Evolutionary conservation across 2,113 vertebrate genomes (phyloP).

Genomic region (Pogona vitticeps): DNA sequence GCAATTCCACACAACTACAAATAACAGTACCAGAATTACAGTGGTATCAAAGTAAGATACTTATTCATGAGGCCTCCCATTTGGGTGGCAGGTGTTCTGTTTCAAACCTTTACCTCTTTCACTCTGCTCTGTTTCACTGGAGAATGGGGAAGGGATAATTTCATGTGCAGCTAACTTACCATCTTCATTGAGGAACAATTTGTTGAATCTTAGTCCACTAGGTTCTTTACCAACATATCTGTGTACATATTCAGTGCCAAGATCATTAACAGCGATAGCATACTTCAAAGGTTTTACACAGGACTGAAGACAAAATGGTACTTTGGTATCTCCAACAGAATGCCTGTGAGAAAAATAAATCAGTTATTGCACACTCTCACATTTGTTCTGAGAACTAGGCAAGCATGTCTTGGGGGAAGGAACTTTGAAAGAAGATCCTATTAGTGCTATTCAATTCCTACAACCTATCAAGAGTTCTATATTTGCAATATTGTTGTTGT

Average conservation of each 20-base stretch:
- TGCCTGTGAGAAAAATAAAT: conserved; percentile 77
- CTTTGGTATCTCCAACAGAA: conserved; percentile 96
- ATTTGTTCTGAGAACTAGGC: neutral
- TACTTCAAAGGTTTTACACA: conserved; percentile 98
- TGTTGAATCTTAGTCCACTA: conserved; percentile 97
- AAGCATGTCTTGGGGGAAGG: neutral
- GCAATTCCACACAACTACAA: neutral
- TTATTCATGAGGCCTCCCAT: neutral
- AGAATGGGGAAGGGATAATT: neutral
- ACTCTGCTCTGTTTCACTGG: neutral
- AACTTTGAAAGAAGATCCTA: neutral
- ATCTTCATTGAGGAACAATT: conserved; percentile 96
- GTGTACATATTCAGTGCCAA: conserved; percentile 96
- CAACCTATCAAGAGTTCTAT: neutral
- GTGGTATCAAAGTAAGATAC: neutral
- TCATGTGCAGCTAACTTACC: conserved; percentile 77
- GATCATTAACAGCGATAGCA: conserved; percentile 93
- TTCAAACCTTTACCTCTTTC: neutral
- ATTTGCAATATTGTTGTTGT: neutral
- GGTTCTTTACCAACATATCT: conserved; percentile 98
- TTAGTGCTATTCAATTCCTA: neutral
- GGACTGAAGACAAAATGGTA: conserved; percentile 97
- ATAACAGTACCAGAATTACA: neutral
- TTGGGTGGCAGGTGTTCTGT: neutral
- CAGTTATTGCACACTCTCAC: neutral